A percentile compares a stretch with the other conserved stretches of the same genome.
Evolutionary conservation across 37 sponge, comb jelly and placozoan genomes (phyloP).

Genomic region (Oscarella lobularis): DNA sequence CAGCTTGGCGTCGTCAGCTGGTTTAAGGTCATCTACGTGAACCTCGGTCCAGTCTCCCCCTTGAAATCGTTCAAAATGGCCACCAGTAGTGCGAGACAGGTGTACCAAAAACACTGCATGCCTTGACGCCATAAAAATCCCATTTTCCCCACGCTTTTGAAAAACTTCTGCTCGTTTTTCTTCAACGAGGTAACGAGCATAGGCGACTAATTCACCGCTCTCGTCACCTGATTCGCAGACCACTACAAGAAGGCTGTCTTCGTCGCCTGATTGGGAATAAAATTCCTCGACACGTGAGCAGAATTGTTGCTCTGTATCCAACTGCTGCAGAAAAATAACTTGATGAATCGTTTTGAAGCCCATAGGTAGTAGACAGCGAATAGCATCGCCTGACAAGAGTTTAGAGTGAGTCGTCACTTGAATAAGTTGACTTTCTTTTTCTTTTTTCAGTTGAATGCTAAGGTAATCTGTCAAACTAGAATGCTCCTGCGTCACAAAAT

Average conservation of each 20-base stretch:
- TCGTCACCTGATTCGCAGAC: slow-evolving; percentile 77
- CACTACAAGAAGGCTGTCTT: slow-evolving; percentile 29
- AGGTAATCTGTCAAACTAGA: neutral
- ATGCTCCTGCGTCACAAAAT: slow-evolving; percentile 20
- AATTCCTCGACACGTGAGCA: neutral
- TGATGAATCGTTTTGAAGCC: neutral
- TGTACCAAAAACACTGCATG: slow-evolving; percentile 11
- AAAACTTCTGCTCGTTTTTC: slow-evolving; percentile 20
- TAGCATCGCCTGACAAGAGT: slow-evolving; percentile 33
- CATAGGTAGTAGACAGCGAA: neutral
- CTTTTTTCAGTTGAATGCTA: neutral
- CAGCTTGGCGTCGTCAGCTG: neutral
- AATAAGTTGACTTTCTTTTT: slow-evolving; percentile 1
- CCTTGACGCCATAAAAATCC: slow-evolving; percentile 39
- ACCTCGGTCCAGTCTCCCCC: slow-evolving; percentile 58
- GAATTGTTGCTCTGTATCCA: slow-evolving; percentile 71
- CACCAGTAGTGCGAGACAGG: slow-evolving; percentile 20
- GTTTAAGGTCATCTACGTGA: slow-evolving; percentile 63
- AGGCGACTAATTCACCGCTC: slow-evolving; percentile 67
- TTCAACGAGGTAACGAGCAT: slow-evolving; percentile 57
- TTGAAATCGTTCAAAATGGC: slow-evolving; percentile 45
- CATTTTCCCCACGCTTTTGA: neutral
- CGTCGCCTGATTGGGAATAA: neutral
- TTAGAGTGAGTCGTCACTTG: slow-evolving; percentile 80
- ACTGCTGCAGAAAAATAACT: slow-evolving; percentile 40